phyloP scores from a whole-genome alignment of 2,888 invertebrate species.

The Micoletzkya japonica region DNA sequence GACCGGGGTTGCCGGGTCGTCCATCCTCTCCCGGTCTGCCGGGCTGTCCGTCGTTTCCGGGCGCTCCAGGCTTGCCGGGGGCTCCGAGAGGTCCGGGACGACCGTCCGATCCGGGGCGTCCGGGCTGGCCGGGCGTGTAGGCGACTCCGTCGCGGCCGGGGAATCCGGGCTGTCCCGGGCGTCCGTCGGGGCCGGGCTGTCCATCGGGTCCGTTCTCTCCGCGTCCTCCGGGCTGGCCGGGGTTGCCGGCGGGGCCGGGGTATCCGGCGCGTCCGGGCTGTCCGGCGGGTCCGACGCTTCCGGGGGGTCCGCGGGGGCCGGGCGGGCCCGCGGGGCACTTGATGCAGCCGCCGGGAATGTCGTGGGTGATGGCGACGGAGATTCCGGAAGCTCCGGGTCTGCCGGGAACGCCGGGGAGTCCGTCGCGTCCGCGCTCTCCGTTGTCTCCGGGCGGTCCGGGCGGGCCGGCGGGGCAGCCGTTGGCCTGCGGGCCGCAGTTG shows the following conservation, averaged over 20 bases:
- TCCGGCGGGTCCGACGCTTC: slow-evolving; percentile 44
- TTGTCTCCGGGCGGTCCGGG: slow-evolving; percentile 49
- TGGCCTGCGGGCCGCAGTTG: slow-evolving; percentile 48
- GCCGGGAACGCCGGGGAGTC: slow-evolving; percentile 47
- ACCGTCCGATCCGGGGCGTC: slow-evolving; percentile 26
- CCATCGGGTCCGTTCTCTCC: slow-evolving; percentile 24
- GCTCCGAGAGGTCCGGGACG: slow-evolving; percentile 26
- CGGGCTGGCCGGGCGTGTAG: slow-evolving; percentile 20
- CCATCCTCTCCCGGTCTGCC: slow-evolving; percentile 37
- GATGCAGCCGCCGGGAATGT: slow-evolving; percentile 52
- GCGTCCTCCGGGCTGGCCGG: slow-evolving; percentile 12
- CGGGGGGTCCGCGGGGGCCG: slow-evolving; percentile 45
- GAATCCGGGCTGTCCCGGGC: slow-evolving; percentile 19
- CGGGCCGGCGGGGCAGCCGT: slow-evolving; percentile 52
- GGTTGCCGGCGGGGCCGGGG: slow-evolving; percentile 35
- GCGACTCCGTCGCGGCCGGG: slow-evolving; percentile 40
- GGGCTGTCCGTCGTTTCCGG: slow-evolving; percentile 44
- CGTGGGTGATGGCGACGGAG: slow-evolving; percentile 47
- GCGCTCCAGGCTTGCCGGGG: slow-evolving; percentile 22
- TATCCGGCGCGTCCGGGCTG: slow-evolving; percentile 42
- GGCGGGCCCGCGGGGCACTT: slow-evolving; percentile 44
- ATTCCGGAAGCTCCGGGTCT: slow-evolving; percentile 48
- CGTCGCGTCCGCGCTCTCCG: slow-evolving; percentile 43
- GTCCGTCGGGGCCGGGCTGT: slow-evolving; percentile 18
- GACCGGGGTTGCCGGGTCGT: slow-evolving; percentile 38